Evolutionary conservation across 1,140 invertebrate genomes (phyloP).

Genomic region (Asobara japonica): DNA sequence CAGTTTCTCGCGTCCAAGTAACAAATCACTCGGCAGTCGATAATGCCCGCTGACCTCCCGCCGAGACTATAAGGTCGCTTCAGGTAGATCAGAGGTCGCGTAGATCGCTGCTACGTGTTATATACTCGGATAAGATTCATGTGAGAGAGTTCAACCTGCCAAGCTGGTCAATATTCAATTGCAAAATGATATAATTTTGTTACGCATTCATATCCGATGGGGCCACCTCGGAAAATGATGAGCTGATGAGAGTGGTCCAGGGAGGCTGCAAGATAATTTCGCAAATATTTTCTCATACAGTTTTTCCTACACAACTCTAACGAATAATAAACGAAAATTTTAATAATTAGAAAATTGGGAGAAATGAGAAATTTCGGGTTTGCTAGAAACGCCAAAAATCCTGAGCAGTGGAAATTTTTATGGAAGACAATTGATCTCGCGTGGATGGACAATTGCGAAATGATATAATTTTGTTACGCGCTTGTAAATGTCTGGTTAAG

Average conservation of each 20-base stretch:
- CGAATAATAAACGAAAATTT: too few species aligned
- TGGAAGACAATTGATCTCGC: not conserved
- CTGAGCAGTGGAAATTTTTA: too few species aligned
- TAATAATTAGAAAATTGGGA: too few species aligned
- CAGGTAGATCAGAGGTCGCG: not conserved
- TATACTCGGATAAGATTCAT: not conserved
- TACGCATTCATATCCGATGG: not conserved
- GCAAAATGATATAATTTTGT: constrained; percentile 2
- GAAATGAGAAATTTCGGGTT: too few species aligned
- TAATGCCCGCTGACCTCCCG: constrained; percentile 10
- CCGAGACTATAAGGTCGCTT: not conserved
- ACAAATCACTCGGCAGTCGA: constrained; percentile 37
- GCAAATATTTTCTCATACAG: too few species aligned
- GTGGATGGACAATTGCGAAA: not conserved
- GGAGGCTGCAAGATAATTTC: too few species aligned
- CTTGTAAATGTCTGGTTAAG: too few species aligned
- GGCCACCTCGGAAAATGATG: not conserved
- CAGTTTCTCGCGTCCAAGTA: constrained; percentile 20
- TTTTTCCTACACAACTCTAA: too few species aligned
- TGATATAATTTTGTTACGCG: constrained; percentile 5
- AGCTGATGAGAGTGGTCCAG: not conserved
- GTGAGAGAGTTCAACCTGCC: not conserved
- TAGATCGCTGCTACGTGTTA: not conserved
- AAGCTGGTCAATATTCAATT: not conserved
- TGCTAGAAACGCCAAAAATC: too few species aligned